Conservation (phyloP, 2,797 vertebrate genomes). For the Gallinago stenura region DNA sequence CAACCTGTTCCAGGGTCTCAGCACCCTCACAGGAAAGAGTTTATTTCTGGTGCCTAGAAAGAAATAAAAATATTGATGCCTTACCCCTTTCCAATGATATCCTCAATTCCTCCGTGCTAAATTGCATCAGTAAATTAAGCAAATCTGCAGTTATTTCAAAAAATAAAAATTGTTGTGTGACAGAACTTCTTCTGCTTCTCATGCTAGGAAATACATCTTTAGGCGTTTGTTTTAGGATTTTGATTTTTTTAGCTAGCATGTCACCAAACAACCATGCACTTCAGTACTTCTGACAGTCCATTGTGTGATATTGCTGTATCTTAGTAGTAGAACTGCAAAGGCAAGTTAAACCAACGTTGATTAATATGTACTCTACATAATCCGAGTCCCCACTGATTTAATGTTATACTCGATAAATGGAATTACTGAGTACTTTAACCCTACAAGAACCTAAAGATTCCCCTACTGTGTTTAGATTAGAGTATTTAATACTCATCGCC, state of each 20-base stretch:
- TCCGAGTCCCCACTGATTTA: not conserved
- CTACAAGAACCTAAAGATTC: not conserved
- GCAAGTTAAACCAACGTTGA: not conserved
- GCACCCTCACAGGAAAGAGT: no score
- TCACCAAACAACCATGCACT: not conserved
- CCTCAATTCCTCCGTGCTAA: not conserved
- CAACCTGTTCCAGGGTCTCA: no score
- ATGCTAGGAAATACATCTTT: not conserved
- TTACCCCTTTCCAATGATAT: not conserved
- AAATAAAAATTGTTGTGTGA: not conserved
- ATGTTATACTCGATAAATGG: not conserved
- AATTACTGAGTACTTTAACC: not conserved
- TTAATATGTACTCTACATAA: not conserved
- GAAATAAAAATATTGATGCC: not conserved
- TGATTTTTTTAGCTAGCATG: not conserved
- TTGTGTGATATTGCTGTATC: not conserved
- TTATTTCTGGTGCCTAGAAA: no score
- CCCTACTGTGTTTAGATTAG: not conserved
- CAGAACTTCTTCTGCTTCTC: not conserved
- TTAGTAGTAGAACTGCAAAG: not conserved
- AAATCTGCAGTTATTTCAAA: not conserved
- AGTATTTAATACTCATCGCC: not conserved
- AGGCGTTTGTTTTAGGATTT: not conserved
- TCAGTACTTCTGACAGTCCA: not conserved
- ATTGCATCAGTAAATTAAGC: not conserved